Evolutionary conservation across 2,797 vertebrate species (phyloP), one percentile per base, ranked within the genome.

Genomic region (Acropternis orthonyx): DNA sequence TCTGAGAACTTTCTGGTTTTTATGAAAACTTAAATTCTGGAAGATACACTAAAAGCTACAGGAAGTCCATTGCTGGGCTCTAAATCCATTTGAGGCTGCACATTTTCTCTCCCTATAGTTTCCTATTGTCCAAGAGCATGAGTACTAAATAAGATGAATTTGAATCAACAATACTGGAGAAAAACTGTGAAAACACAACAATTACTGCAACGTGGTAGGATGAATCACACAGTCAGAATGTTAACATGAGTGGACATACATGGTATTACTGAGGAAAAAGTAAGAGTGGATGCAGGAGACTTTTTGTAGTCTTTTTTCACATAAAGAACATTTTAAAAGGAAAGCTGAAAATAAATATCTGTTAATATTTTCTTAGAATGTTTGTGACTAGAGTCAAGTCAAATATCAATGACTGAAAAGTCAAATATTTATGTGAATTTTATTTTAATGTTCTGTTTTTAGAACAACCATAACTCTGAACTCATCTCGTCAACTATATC

Each of bases 91-190:
- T 81, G 34, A 55, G 39, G 62, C 48, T 89, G 67, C 27, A 89
- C 41, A 74, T 90, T 96, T 95, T 92, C 61, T 69, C 93, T 59
- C 77, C 59, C 11, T 80, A 16, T n/a, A 37, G 15, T 68, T 82
- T 61, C n/a, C 28, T 83, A 46, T 85, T 95, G 71, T 88, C 48
- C 6, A 9, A 46, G 32, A 78, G 24, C 28, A 62, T 55, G 36
- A 87, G 44, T 80, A 62, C 58, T 77, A 90, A 91, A 88, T 9
- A 76, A 61, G 71, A 88, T 88, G 36, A 92, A 85, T 92, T 91
- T 89, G 41, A 95, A 93, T 95, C 48, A 91, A 85, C 66, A 94
- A 73, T 27, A 20, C 37, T 90, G 17, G 27, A 93, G 77, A 68
- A 89, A 78, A 88, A 87, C 21, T 85, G 41, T 84, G 67, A 87